Evolutionary conservation across 2,113 vertebrate species (phyloP).

Genomic region (human): GRCh38 chr2:239303001-239303500

Average conservation of each 20-base stretch:
- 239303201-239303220: neutral
- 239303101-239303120: neutral
- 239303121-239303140: neutral
- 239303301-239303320: neutral
- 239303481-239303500: neutral
- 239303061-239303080: rapidly evolving
- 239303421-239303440: neutral
- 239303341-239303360: neutral
- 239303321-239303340: neutral
- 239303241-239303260: neutral
- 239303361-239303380: neutral
- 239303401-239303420: neutral
- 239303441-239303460: neutral
- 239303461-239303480: neutral
- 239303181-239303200: rapidly evolving
- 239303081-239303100: neutral
- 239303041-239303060: neutral
- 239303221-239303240: too few relatives aligned
- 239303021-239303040: too few relatives aligned
- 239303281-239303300: neutral
- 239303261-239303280: rapidly evolving
- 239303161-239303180: rapidly evolving
- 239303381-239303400: too few relatives aligned
- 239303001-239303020: neutral
- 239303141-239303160: rapidly evolving